Evolutionary conservation across 1,140 invertebrate genomes (phyloP).

Genomic region (Drosophila teissieri): DNA sequence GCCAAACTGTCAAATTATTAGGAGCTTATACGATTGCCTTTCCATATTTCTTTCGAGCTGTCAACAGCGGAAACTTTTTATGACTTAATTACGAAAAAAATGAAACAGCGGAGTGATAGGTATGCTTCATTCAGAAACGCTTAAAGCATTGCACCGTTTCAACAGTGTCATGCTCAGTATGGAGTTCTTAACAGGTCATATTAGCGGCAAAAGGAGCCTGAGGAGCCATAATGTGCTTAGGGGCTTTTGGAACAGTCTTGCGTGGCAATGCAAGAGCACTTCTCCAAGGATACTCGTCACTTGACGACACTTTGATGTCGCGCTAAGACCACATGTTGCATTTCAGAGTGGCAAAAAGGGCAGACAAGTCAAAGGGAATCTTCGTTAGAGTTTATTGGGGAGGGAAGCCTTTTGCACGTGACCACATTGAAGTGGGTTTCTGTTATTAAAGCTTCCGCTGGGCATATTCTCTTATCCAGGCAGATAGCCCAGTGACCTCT

Average conservation of each 20-base stretch:
- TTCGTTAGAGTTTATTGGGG: not conserved
- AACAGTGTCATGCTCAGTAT: not conserved
- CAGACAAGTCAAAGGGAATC: slow-evolving; percentile 6
- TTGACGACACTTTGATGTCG: slow-evolving; percentile 60
- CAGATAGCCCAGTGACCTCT: slow-evolving; percentile 68
- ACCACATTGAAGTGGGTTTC: not conserved
- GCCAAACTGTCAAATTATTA: slow-evolving; percentile 78
- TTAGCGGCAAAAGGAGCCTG: not conserved
- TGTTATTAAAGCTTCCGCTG: slow-evolving; percentile 42
- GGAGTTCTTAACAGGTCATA: not conserved
- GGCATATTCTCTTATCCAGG: not conserved
- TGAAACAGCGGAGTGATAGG: not conserved
- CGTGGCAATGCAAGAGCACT: slow-evolving; percentile 14
- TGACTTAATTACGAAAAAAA: slow-evolving; percentile 70
- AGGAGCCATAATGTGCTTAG: slow-evolving; percentile 67
- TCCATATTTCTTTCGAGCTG: slow-evolving; percentile 68
- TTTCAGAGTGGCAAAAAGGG: slow-evolving; percentile 10
- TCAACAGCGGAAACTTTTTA: slow-evolving; percentile 67
- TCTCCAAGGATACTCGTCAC: slow-evolving; percentile 51
- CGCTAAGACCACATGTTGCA: slow-evolving; percentile 71
- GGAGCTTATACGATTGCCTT: slow-evolving; percentile 51
- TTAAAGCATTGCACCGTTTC: not conserved
- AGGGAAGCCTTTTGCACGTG: not conserved
- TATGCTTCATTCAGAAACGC: not conserved
- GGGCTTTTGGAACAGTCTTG: slow-evolving; percentile 74